Evolutionary conservation across 2,797 vertebrate species (phyloP).

Genomic region (Polyboroides typus): DNA sequence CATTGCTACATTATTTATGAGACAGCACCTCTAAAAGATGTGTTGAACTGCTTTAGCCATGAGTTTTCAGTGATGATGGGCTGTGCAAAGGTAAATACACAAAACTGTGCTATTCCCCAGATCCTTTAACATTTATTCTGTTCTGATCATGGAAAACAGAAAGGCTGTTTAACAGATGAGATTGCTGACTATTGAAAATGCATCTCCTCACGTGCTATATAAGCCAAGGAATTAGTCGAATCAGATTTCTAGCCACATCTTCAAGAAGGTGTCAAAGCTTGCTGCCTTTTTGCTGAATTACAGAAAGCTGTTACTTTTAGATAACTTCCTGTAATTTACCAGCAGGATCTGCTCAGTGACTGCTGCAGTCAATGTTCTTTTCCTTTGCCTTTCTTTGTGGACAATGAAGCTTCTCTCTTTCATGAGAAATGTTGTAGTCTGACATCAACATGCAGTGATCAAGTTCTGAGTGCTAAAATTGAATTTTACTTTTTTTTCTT

Average conservation of each 20-base stretch:
- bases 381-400: constrained; percentile 20
- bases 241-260: neutral
- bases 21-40: neutral
- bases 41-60: neutral
- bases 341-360: constrained; percentile 21
- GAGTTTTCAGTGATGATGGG: neutral
- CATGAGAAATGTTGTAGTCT: neutral
- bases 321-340: constrained; percentile 77
- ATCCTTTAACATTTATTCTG: neutral
- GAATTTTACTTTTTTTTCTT: neutral
- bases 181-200: neutral
- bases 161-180: neutral
- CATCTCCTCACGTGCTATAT: neutral
- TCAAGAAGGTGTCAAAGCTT: constrained; percentile 53
- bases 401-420: neutral
- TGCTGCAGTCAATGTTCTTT: constrained; percentile 8
- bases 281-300: constrained; percentile 15
- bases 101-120: neutral
- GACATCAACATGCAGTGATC: neutral
- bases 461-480: neutral
- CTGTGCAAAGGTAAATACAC: neutral
- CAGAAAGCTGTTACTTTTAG: constrained; percentile 69
- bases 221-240: neutral
- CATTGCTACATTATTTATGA: neutral
- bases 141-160: neutral